Evolutionary conservation across 1,140 invertebrate species (phyloP), one percentile per base, ranked within the genome.

Genomic region (Neodiprion pinetum): DNA sequence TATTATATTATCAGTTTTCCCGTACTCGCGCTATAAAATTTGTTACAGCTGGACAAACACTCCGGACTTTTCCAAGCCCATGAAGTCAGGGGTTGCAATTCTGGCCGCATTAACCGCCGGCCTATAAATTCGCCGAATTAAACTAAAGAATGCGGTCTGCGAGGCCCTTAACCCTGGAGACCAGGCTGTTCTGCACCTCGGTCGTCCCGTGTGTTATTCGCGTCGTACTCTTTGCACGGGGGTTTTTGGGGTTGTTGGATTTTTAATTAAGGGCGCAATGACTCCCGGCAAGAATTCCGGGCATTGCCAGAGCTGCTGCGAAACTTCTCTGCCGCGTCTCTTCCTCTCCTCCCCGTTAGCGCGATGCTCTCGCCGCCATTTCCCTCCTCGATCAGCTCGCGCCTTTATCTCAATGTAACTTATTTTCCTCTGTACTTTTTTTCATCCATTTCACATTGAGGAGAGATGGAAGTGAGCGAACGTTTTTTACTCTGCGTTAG

Each of bases 91-190:
- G 28, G 28, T 5, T 61, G n/a, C 53, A 61, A 61, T 61, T 61
- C 53, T 9, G 53, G 28, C 28, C 53, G 53, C 53, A 61, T 17
- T 17, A 61, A 61, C 83, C 80, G 80, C 79, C 81, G 81, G 81
- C 81, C 84, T 87, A 88, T 89, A 89, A 89, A 89, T 89, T 89
- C 84, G 83, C 83, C 84, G 86, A 88, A 88, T 88, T 88, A 88
- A 88, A 88, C 87, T 86, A 87, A 88, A 88, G 87, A 88, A 88
- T 88, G 87, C 82, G 87, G 87, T 88, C 86, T 87, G 82, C 81
- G 83, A 82, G 83, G 85, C 87, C 85, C 86, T 88, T 86, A 84
- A 82, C 86, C 79, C 84, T 75, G 76, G 75, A 78, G 76, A 76
- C 71, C 77, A 80, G 28, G 80, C 82, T 76, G 75, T 83, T 83